phyloP scores from a whole-genome alignment of 2,888 invertebrate species.

The Noctua pronuba region DNA sequence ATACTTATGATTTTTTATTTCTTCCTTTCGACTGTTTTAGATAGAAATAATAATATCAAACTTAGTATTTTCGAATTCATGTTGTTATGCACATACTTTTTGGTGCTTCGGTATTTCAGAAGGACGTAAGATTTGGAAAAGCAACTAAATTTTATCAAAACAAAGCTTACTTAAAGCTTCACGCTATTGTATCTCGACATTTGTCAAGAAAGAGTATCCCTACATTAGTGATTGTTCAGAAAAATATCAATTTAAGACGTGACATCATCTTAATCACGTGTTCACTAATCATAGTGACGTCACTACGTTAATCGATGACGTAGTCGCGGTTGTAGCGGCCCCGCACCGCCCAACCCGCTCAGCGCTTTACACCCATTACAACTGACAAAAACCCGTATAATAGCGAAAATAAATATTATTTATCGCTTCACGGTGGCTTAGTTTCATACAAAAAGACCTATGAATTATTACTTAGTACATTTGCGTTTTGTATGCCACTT shows the following conservation, averaged over 20 bases:
- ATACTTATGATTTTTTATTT: neutral
- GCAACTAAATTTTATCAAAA: neutral
- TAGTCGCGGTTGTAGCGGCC: slow-evolving; percentile 67
- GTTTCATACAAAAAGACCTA: slow-evolving; percentile 88
- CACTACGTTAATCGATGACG: slow-evolving; percentile 26
- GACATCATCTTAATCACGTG: slow-evolving; percentile 10
- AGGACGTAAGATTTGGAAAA: neutral
- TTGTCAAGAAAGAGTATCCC: neutral
- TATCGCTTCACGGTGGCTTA: slow-evolving; percentile 90
- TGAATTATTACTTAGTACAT: slow-evolving; percentile 89
- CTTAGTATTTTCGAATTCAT: neutral
- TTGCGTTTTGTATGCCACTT: slow-evolving; percentile 85
- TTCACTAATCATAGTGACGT: slow-evolving; percentile 43
- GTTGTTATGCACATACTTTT: neutral
- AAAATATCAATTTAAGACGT: neutral
- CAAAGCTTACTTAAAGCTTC: neutral
- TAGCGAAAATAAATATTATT: slow-evolving; percentile 91
- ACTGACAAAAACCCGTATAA: slow-evolving; percentile 90
- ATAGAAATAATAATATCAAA: neutral
- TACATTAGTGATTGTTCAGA: neutral
- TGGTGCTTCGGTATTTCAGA: neutral
- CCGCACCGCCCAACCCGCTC: slow-evolving; percentile 72
- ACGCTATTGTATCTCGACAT: neutral
- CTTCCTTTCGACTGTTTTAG: neutral
- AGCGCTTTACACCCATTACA: slow-evolving; percentile 87